Conservation (phyloP, 2,797 vertebrate genomes). For the Sphenopsis melanotis region DNA sequence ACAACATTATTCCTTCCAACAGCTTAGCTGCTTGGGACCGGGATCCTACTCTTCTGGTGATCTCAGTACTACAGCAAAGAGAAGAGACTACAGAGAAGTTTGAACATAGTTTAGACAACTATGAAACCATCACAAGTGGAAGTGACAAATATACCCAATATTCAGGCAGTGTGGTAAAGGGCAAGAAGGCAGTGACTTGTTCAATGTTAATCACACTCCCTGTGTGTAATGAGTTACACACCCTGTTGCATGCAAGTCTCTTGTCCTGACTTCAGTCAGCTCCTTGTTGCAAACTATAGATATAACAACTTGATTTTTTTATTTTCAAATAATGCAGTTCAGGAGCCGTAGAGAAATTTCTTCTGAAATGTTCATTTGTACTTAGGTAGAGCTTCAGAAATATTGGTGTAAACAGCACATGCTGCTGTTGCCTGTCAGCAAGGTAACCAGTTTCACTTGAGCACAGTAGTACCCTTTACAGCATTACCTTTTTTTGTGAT, state of each 20-base stretch:
- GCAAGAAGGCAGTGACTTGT: background rate
- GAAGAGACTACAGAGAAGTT: background rate
- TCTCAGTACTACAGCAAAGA: background rate
- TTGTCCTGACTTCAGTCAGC: background rate
- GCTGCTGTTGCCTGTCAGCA: background rate
- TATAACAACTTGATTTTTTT: background rate
- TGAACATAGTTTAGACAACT: background rate
- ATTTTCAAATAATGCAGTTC: background rate
- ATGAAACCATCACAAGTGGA: background rate
- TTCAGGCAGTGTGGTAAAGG: background rate
- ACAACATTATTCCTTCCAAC: background rate
- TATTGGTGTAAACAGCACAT: background rate
- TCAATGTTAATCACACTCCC: background rate
- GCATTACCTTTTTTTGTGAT: rapidly evolving
- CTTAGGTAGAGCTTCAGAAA: background rate
- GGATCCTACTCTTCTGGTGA: background rate
- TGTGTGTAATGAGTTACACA: background rate
- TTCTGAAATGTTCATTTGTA: background rate
- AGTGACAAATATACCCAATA: background rate
- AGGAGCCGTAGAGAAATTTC: background rate
- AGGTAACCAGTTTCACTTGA: background rate
- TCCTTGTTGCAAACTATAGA: background rate
- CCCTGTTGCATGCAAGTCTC: background rate
- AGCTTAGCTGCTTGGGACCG: background rate
- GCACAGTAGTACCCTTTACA: background rate